Evolutionary conservation across 2,113 vertebrate genomes (phyloP).

Genomic region (Dermatemys mawii): DNA sequence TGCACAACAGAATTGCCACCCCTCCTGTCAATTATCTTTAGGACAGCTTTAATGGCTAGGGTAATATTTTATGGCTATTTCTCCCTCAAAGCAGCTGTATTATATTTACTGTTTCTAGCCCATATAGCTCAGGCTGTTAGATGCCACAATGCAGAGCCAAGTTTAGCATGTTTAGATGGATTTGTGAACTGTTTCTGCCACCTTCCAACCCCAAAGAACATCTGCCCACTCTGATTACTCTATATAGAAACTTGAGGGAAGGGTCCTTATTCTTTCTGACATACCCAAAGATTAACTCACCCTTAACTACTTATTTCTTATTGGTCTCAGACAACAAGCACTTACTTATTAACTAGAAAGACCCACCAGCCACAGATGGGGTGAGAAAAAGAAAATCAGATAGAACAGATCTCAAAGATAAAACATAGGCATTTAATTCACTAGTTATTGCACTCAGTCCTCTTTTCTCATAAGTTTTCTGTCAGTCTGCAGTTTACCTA

Average conservation of each 20-base stretch:
- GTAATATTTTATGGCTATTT: background rate
- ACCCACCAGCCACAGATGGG: accelerated
- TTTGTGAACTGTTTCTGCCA: no score
- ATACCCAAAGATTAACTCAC: background rate
- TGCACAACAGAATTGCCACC: background rate
- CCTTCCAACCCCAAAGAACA: no score
- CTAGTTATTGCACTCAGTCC: background rate
- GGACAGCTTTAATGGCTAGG: background rate
- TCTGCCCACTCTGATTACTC: no score
- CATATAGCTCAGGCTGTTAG: background rate
- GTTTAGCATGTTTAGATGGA: no score
- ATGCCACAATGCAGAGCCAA: background rate
- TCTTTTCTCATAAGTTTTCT: background rate
- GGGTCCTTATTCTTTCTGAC: background rate
- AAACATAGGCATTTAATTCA: background rate
- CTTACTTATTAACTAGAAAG: accelerated
- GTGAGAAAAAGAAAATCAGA: background rate
- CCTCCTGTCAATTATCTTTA: background rate
- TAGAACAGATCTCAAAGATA: background rate
- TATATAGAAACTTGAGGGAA: background rate
- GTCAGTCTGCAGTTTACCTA: background rate
- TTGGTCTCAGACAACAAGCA: background rate
- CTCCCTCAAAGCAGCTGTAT: background rate
- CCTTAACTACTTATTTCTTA: background rate
- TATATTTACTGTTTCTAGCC: background rate